Conservation (phyloP, 1,140 invertebrate species). For the Leucophenga varia region DNA sequence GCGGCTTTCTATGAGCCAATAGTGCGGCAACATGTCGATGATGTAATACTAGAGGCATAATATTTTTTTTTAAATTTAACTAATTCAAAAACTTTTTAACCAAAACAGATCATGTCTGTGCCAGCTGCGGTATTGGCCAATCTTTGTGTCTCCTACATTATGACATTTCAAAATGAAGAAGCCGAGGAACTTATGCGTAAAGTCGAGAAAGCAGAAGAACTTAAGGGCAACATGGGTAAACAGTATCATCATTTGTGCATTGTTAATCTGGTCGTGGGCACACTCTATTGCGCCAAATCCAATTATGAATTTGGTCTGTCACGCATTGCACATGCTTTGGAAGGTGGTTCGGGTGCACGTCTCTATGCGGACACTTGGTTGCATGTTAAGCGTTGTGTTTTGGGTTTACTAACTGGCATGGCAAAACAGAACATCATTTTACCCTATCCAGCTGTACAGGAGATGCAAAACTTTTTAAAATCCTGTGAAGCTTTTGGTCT, state of each 20-base stretch:
- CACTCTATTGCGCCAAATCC: conserved; percentile 96
- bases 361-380: conserved; percentile 95
- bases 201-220: conserved; percentile 97
- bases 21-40: conserved; percentile 94
- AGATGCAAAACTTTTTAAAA: conserved; percentile 87
- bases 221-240: conserved; percentile 87
- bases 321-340: conserved; percentile 66
- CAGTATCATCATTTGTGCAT: conserved; percentile 98
- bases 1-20: conserved; percentile 98
- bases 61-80: conserved; percentile 4
- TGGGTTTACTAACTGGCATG: conserved; percentile 87
- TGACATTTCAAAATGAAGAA: conserved; percentile 98
- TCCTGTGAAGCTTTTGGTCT: conserved; percentile 70
- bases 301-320: conserved; percentile 99
- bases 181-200: conserved; percentile 96
- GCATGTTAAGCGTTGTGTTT: conserved; percentile 90
- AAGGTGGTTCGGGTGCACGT: conserved; percentile 50
- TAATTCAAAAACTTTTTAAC: conserved; percentile 12
- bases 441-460: conserved; percentile 80
- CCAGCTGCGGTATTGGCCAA: conserved; percentile 97
- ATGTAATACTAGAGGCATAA: conserved; percentile 62
- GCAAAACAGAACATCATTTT: conserved; percentile 86
- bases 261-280: conserved; percentile 98
- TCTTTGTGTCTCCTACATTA: conserved; percentile 98
- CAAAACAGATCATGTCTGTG: conserved; percentile 79